These are phyloP conservation scores for Halocynthia roretzi DNA, from an alignment of 23 tunicate genomes.

Conservation along the genomic window DNA sequence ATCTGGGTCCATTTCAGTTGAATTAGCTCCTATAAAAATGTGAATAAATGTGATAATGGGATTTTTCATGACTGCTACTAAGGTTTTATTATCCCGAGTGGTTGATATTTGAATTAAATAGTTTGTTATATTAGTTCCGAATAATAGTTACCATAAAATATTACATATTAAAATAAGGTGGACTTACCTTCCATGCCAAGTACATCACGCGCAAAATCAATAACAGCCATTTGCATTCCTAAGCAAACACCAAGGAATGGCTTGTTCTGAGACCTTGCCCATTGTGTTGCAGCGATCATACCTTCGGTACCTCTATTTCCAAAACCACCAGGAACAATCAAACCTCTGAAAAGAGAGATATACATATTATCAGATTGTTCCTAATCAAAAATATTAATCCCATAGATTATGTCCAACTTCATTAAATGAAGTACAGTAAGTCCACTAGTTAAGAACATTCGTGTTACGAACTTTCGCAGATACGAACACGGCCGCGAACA, in stretches of 20 bases:
- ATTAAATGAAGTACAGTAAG: too few species aligned
- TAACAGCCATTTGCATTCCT: conserved; percentile 85
- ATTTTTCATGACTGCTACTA: too few species aligned
- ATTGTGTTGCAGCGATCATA: conserved; percentile 65
- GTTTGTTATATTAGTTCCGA: too few species aligned
- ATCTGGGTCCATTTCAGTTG: conserved; percentile 67
- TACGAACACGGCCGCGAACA: too few species aligned
- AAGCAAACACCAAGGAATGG: conserved; percentile 92
- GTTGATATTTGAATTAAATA: too few species aligned
- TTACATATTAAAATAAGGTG: neutral
- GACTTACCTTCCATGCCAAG: conserved; percentile 56
- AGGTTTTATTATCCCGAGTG: too few species aligned
- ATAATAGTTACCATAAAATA: neutral
- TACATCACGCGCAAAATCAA: conserved; percentile 88
- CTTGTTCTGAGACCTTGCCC: conserved; percentile 70
- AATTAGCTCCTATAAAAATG: conserved; percentile 64
- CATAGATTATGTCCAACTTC: too few species aligned
- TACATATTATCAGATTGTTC: neutral
- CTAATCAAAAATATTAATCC: too few species aligned
- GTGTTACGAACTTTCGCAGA: too few species aligned
- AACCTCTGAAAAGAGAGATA: conserved; percentile 43
- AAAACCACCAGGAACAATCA: conserved; percentile 95
- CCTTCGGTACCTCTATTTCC: conserved; percentile 90
- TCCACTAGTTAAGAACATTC: too few species aligned
- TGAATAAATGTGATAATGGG: neutral